Conservation (phyloP, 2,797 vertebrate species). For the Melanotaenia boesemani region DNA sequence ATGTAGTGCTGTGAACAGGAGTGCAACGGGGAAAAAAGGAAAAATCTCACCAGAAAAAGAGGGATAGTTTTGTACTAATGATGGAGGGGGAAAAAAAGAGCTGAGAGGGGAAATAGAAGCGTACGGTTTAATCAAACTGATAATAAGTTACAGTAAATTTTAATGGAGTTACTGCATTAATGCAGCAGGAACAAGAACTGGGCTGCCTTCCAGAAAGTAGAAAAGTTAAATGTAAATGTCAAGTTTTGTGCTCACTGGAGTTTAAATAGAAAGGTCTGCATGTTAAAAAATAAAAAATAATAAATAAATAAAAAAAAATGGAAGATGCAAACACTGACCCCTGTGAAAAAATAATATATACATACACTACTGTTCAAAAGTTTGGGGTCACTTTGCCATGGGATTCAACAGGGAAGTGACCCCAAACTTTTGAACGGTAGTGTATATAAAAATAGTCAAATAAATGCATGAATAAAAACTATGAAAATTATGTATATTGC, state of each 20-base stretch:
- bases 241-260: slow-evolving; percentile 53
- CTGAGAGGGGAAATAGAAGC: neutral
- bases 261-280: slow-evolving; percentile 47
- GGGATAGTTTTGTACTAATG: slow-evolving; percentile 43
- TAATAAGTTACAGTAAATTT: slow-evolving; percentile 46
- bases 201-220: slow-evolving; percentile 42
- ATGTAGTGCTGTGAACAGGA: slow-evolving; percentile 39
- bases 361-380: too few relatives aligned
- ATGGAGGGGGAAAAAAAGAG: slow-evolving; percentile 6
- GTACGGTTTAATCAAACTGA: slow-evolving; percentile 42
- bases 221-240: slow-evolving; percentile 62
- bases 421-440: too few relatives aligned
- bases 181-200: slow-evolving; percentile 38
- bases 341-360: slow-evolving; percentile 4
- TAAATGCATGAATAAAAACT: neutral
- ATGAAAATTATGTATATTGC: slow-evolving; percentile 4
- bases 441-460: too few relatives aligned
- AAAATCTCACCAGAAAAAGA: slow-evolving; percentile 34
- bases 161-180: slow-evolving; percentile 46
- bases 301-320: neutral
- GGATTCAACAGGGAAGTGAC: too few relatives aligned
- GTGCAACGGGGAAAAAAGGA: slow-evolving; percentile 7
- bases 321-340: slow-evolving; percentile 42
- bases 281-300: slow-evolving; percentile 37
- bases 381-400: too few relatives aligned